Percentiles rank a stretch among this genome's conserved stretches.
These are phyloP conservation scores for Caenorhabditis macrosperma DNA, from an alignment of 2,888 invertebrate species.

Conservation along the genomic window DNA sequence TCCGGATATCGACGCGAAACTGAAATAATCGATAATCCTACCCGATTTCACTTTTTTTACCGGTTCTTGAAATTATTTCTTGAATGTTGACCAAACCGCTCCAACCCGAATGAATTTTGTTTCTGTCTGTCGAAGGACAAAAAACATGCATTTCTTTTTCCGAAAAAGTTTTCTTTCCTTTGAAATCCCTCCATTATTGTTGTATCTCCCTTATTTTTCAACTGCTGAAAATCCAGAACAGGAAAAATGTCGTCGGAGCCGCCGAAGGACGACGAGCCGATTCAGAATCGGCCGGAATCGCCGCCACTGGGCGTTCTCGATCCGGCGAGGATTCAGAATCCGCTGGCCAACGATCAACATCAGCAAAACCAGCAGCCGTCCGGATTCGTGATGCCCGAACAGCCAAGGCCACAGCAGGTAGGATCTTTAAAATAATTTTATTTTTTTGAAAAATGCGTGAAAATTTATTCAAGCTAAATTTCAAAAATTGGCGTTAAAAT, in stretches of 20 bases:
- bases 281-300: conserved; percentile 36
- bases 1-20: conserved; percentile 63
- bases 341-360: conserved; percentile 41
- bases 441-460: neutral
- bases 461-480: neutral
- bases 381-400: conserved; percentile 57
- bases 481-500: neutral
- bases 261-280: conserved; percentile 2
- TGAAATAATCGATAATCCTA: conserved; percentile 1
- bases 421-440: neutral
- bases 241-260: conserved; percentile 16
- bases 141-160: too few relatives aligned
- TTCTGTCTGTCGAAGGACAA: too few relatives aligned
- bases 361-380: conserved; percentile 10
- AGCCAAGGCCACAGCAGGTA: conserved; percentile 45
- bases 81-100: too few relatives aligned
- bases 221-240: too few relatives aligned
- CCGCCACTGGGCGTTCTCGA: conserved; percentile 53
- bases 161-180: too few relatives aligned
- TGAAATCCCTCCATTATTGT: too few relatives aligned
- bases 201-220: too few relatives aligned
- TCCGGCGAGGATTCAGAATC: conserved; percentile 57
- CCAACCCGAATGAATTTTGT: too few relatives aligned
- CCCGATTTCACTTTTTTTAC: neutral
- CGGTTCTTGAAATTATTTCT: neutral